Conservation (phyloP, 2,888 invertebrate species). For the Bellardia pandia region DNA sequence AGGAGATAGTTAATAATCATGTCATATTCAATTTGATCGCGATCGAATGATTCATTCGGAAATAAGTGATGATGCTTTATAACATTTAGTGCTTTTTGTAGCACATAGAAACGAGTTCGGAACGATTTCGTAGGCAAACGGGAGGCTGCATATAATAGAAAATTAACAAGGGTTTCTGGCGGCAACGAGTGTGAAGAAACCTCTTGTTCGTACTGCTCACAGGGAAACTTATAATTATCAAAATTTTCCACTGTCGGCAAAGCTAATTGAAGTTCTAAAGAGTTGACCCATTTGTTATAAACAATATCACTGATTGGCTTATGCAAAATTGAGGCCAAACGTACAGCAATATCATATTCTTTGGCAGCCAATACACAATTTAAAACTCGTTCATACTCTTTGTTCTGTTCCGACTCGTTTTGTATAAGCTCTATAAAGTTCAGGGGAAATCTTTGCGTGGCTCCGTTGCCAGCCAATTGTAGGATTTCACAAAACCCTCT, state of each 20-base stretch:
- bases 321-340: conserved; percentile 84
- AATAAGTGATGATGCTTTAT: conserved; percentile 83
- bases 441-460: conserved; percentile 74
- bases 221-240: conserved; percentile 76
- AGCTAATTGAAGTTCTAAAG: conserved; percentile 84
- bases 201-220: conserved; percentile 87
- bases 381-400: conserved; percentile 85
- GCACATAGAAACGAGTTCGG: conserved; percentile 84
- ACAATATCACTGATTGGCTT: conserved; percentile 84
- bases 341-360: conserved; percentile 85
- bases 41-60: conserved; percentile 83
- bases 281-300: conserved; percentile 85
- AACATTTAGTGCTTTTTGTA: conserved; percentile 81
- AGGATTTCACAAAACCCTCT: conserved; percentile 86
- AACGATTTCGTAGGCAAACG: conserved; percentile 83
- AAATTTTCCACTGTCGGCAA: conserved; percentile 82
- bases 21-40: conserved; percentile 84
- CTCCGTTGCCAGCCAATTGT: conserved; percentile 75
- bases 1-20: conserved; percentile 82
- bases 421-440: conserved; percentile 79
- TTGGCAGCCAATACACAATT: conserved; percentile 83
- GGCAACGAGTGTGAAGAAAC: conserved; percentile 87
- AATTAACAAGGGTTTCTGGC: conserved; percentile 87
- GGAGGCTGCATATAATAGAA: conserved; percentile 86
- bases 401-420: conserved; percentile 73